These are phyloP conservation scores for Hypsopygia costalis DNA, from an alignment of 2,888 invertebrate genomes.

Conservation along the genomic window DNA sequence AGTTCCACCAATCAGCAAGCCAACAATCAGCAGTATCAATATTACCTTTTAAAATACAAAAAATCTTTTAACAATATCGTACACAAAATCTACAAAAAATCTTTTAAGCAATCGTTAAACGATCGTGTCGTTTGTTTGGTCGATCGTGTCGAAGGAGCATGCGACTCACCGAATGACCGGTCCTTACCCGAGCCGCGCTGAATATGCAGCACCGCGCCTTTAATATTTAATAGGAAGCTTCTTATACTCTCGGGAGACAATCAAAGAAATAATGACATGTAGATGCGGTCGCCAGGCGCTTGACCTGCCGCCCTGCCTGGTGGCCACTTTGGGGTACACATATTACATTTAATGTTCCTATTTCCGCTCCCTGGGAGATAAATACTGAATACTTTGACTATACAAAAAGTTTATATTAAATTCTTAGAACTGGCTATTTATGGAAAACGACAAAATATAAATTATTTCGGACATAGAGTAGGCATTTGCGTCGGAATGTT, in stretches of 20 bases:
- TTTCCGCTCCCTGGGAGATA: constrained; percentile 6
- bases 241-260: constrained; percentile 56
- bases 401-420: background rate
- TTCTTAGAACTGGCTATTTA: background rate
- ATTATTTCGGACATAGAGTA: too few species aligned
- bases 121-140: constrained; percentile 6
- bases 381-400: constrained; percentile 4
- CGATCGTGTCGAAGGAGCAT: constrained; percentile 10
- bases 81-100: too few species aligned
- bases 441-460: too few species aligned
- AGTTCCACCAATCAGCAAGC: too few species aligned
- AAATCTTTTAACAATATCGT: too few species aligned
- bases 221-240: constrained; percentile 62
- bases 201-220: constrained; percentile 60
- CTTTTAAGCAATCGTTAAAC: background rate
- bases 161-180: constrained; percentile 50
- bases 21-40: too few species aligned
- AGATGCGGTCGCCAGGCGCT: constrained; percentile 46
- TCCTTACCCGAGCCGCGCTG: constrained; percentile 64
- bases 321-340: constrained; percentile 18
- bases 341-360: constrained; percentile 14
- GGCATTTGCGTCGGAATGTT: too few species aligned
- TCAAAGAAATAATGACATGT: constrained; percentile 55
- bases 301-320: constrained; percentile 46
- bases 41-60: too few species aligned